Percentiles rank a stretch among this genome's conserved stretches.
These are phyloP conservation scores for Orthonevra nobilis DNA, from an alignment of 2,888 invertebrate genomes.

Conservation along the genomic window DNA sequence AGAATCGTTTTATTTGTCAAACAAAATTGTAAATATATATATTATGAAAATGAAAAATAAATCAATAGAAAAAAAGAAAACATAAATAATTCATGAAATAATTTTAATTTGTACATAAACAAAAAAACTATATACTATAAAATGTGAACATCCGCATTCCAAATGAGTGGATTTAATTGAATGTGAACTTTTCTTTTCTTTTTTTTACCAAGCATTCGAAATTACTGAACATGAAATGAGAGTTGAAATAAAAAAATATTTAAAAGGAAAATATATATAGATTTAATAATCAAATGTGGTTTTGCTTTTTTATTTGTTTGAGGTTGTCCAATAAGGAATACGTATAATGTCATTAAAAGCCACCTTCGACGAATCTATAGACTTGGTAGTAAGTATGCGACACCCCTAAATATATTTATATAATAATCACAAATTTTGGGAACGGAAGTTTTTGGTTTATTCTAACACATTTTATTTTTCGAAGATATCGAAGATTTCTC, in stretches of 20 bases:
- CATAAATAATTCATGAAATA: neutral
- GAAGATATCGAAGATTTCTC: too few species aligned
- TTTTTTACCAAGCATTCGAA: slow-evolving; percentile 50
- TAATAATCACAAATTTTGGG: too few species aligned
- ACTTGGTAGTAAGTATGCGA: too few species aligned
- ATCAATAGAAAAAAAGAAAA: slow-evolving; percentile 2
- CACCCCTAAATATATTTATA: too few species aligned
- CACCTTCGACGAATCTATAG: too few species aligned
- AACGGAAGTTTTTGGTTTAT: too few species aligned
- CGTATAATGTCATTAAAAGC: too few species aligned
- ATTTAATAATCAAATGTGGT: slow-evolving; percentile 69
- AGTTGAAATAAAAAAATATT: slow-evolving; percentile 27
- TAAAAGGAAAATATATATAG: slow-evolving; percentile 52
- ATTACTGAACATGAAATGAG: slow-evolving; percentile 18
- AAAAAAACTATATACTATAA: slow-evolving; percentile 10
- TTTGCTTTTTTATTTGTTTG: too few species aligned
- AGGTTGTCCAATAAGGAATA: too few species aligned
- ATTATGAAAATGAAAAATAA: slow-evolving; percentile 24
- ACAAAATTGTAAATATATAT: slow-evolving; percentile 56
- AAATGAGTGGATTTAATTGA: slow-evolving; percentile 18
- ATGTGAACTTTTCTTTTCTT: slow-evolving; percentile 24
- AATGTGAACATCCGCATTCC: slow-evolving; percentile 37
- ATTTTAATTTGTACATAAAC: slow-evolving; percentile 2
- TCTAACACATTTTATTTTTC: too few species aligned
- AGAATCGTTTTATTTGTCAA: slow-evolving; percentile 58